Evolutionary conservation across 2,113 vertebrate species (phyloP), one percentile per base, ranked within the genome.

Genomic region (Podiceps cristatus): DNA sequence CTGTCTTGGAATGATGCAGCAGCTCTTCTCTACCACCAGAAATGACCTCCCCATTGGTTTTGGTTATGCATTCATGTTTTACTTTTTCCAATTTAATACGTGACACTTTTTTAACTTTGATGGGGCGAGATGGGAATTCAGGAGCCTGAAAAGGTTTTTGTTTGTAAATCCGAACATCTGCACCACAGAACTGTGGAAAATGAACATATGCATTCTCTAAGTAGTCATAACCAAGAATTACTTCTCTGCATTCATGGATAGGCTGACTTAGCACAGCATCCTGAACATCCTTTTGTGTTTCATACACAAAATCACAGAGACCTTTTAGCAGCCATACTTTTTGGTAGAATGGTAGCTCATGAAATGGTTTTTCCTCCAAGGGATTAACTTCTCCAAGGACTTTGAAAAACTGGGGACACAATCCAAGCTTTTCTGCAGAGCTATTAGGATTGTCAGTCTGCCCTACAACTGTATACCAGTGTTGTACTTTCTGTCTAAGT

Each of bases 111-210:
- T 96, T 98, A 89, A 99, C 97, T 97, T 98, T 98, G 69, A 99
- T 98, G 20, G 98, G 96, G 62, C 98, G 98, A 88, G 98, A 82
- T 42, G 99, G 99, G 93, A 99, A 99, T 63, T 98, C 98, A 40
- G 99, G 98, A 55, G 99, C 98, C 59, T 93, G 96, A 94, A 99
- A 99, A 67, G 99, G 99, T 92, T 98, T 99, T 97, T 99, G 99
- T 96, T 99, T 98, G 96, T 99, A 99, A 97, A 99, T 99, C 62
- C 99, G 98, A 94, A 99, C 97, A 96, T 99, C 99, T 37, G 99
- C 99, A 53, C 99, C 99, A 93, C 99, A 99, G 95, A 99, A 99
- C 96, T 99, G 99, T 44, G 99, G 99, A 86, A 99, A 99, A 97
- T 99, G 99, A 95, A 99, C 99, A 75, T 99, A 99, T 0, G 99